Base-by-base conservation (phyloP, 1,140 invertebrate genomes). In the Frieseomelitta varia region DNA sequence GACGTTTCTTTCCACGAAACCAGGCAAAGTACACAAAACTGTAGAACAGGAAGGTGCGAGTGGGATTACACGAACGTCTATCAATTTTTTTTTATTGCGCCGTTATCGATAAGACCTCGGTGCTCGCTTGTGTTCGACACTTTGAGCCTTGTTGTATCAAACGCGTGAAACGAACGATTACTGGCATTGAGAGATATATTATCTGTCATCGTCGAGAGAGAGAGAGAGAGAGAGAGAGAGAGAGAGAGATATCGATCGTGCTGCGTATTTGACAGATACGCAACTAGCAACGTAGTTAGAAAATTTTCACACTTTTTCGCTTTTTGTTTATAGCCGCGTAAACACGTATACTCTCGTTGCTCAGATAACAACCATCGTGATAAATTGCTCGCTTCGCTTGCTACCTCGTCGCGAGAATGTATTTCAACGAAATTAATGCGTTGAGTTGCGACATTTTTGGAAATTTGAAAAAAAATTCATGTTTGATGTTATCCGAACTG, bases 21-120 rank as follows among this genome's bases (percentile, higher is more conserved):
- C 63, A 39, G 4, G 58, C 24, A 30, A 76, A 34, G 30, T 55
- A 56, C 56, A 75, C n/a, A 47, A 76, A 55, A 73, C 76, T 76
- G 8, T 56, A 15, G 24, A 68, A 76, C 58, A 27, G n/a, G 12
- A 12, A 61, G 24, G 39, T 17, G 15, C n/a, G 19, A n/a, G 63
- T 55, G 51, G 19, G 24, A 17, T 30, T 82, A 56, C 58, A 74
- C 58, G 61, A 17, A 11, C 63, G 53, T 76, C 53, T 58, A 76
- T 76, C 80, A 82, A 82, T 82, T 82, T 82, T 82, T n/a, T 82
- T 82, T 82, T 82, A 82, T 82, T 76, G 61, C 72, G 34, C 63
- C 63, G 76, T 82, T 82, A 82, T 58, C 80, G 73, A 82, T 82
- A 82, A 82, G 58, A 51, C 56, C n/a, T 24, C 17, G 53, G 72